A percentile compares a stretch with the other conserved stretches of the same genome.
Conservation (phyloP, 1,140 invertebrate species). For the Onthophagus taurus region DNA sequence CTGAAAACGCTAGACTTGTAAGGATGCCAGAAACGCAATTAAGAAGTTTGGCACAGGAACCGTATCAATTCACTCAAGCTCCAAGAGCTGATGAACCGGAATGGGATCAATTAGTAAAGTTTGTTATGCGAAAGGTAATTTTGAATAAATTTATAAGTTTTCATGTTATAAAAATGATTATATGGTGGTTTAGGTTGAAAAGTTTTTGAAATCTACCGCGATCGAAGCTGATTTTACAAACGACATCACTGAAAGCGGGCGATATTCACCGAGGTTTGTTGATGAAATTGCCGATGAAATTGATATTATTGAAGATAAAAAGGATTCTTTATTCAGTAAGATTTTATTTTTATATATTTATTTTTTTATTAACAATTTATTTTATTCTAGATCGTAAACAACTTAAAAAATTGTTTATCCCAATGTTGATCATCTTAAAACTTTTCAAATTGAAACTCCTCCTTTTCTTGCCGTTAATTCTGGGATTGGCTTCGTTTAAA, state of each 20-base stretch:
- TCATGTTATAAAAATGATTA: neutral
- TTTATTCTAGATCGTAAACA: constrained; percentile 58
- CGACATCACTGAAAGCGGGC: constrained; percentile 56
- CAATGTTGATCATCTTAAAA: constrained; percentile 68
- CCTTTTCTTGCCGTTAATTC: constrained; percentile 67
- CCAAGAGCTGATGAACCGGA: constrained; percentile 61
- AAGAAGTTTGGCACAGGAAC: constrained; percentile 50
- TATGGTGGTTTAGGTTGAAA: constrained; percentile 40
- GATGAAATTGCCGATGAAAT: constrained; percentile 75
- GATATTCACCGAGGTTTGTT: constrained; percentile 66
- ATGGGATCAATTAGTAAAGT: constrained; percentile 70
- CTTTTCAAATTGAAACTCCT: constrained; percentile 75
- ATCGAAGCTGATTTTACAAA: constrained; percentile 61
- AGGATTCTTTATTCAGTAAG: constrained; percentile 68
- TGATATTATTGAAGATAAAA: constrained; percentile 69
- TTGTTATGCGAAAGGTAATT: constrained; percentile 54
- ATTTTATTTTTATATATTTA: constrained; percentile 24
- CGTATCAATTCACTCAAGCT: constrained; percentile 56
- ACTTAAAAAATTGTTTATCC: constrained; percentile 72
- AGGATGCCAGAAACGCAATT: constrained; percentile 54
- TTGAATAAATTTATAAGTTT: neutral
- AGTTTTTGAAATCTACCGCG: constrained; percentile 64
- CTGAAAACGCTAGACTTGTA: constrained; percentile 57
- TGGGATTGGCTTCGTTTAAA: constrained; percentile 73
- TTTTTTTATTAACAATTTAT: constrained; percentile 1